Evolutionary conservation across 1,140 invertebrate genomes (phyloP).

Genomic region (Pseudomyrmex flavicornis): DNA sequence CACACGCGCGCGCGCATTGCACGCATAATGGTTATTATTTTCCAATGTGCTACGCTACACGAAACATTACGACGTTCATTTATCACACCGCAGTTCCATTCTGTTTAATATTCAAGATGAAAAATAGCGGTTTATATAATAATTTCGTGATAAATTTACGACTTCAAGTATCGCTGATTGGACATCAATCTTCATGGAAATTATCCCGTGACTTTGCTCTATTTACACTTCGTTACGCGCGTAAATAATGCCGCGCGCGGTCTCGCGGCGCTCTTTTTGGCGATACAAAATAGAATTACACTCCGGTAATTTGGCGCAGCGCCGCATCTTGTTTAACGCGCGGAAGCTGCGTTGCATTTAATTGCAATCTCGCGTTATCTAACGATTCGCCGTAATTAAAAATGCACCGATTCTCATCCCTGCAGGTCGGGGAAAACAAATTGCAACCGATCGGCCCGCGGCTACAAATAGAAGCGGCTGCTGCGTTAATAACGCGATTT

Average conservation of each 20-base stretch:
- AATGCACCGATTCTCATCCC: neutral
- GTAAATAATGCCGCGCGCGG: slow-evolving; percentile 37
- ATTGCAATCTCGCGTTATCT: slow-evolving; percentile 45
- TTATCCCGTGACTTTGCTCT: slow-evolving; percentile 38
- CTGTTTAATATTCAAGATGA: slow-evolving; percentile 15
- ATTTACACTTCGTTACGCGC: slow-evolving; percentile 54
- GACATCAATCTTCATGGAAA: slow-evolving; percentile 30
- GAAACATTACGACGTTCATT: slow-evolving; percentile 29
- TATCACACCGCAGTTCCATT: slow-evolving; percentile 17
- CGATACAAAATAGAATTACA: slow-evolving; percentile 47
- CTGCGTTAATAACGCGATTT: slow-evolving; percentile 54
- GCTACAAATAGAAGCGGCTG: slow-evolving; percentile 39
- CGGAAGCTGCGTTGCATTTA: neutral
- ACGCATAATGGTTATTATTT: slow-evolving; percentile 31
- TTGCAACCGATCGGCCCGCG: slow-evolving; percentile 22
- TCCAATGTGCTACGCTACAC: slow-evolving; percentile 2
- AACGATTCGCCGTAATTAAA: slow-evolving; percentile 37
- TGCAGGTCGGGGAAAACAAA: slow-evolving; percentile 20
- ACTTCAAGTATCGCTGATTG: slow-evolving; percentile 43
- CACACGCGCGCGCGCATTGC: neutral
- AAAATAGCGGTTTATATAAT: slow-evolving; percentile 30
- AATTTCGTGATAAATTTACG: slow-evolving; percentile 41
- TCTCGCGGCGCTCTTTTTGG: neutral
- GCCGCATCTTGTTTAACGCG: slow-evolving; percentile 22
- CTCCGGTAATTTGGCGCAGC: slow-evolving; percentile 31